Conservation (phyloP, 2,888 invertebrate species). For the Himalopsyche tibetana region DNA sequence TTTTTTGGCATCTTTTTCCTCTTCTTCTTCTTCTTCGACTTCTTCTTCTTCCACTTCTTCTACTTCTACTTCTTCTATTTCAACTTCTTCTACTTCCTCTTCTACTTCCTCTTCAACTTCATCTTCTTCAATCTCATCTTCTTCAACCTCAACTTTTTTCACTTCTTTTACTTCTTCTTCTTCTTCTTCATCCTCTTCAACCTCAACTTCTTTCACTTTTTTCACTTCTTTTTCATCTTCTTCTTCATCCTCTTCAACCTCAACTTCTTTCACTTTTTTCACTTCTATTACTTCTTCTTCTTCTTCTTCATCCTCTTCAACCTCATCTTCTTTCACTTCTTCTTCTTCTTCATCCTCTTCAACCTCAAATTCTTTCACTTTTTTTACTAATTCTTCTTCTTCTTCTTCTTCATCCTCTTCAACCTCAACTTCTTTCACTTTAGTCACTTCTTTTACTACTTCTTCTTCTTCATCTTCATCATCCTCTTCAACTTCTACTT, state of each 20-base stretch:
- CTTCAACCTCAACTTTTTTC: too few relatives aligned
- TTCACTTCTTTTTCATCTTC: too few relatives aligned
- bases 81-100: conserved; percentile 69
- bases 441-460: too few relatives aligned
- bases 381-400: conserved; percentile 53
- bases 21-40: conserved; percentile 53
- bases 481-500: too few relatives aligned
- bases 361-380: neutral
- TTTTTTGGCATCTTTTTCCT: conserved; percentile 56
- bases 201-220: too few relatives aligned
- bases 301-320: neutral
- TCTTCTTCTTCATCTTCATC: neutral
- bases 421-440: too few relatives aligned
- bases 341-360: neutral
- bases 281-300: neutral
- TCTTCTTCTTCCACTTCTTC: conserved; percentile 64
- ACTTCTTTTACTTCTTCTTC: conserved; percentile 52
- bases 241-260: neutral
- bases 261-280: too few relatives aligned
- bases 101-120: conserved; percentile 69
- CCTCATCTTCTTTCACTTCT: neutral
- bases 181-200: neutral
- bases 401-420: conserved; percentile 34
- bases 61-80: conserved; percentile 62
- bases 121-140: neutral